Evolutionary conservation across 2,113 vertebrate genomes (phyloP).

Genomic region (Calonectris borealis): DNA sequence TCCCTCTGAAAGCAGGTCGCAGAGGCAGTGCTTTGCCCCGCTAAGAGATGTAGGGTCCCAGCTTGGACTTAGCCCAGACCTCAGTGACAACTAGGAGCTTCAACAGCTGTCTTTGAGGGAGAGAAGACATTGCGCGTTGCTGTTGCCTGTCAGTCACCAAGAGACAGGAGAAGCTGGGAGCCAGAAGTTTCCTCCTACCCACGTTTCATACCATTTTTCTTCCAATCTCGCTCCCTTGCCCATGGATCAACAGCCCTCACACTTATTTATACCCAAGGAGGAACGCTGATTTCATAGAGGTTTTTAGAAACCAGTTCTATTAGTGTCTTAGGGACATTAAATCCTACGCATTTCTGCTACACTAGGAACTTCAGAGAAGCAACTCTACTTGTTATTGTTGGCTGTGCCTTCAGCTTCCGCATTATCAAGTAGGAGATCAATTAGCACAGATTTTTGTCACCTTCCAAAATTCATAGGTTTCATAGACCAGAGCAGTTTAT

Average conservation of each 20-base stretch:
- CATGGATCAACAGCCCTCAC: neutral
- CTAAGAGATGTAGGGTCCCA: neutral
- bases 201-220: neutral
- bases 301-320: neutral
- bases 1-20: neutral
- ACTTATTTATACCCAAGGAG: neutral
- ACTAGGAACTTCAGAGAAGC: neutral
- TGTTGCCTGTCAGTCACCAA: neutral
- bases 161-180: neutral
- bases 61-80: neutral
- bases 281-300: fast-evolving
- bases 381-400: neutral
- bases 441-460: neutral
- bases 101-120: neutral
- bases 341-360: neutral
- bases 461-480: neutral
- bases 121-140: neutral
- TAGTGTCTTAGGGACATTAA: neutral
- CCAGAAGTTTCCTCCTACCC: neutral
- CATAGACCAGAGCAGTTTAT: neutral
- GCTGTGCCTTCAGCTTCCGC: neutral
- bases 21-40: neutral
- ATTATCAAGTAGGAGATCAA: neutral
- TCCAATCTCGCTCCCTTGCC: neutral
- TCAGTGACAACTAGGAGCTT: neutral